Base-by-base conservation (phyloP, 1,140 invertebrate species). In the Nasonia giraulti region DNA sequence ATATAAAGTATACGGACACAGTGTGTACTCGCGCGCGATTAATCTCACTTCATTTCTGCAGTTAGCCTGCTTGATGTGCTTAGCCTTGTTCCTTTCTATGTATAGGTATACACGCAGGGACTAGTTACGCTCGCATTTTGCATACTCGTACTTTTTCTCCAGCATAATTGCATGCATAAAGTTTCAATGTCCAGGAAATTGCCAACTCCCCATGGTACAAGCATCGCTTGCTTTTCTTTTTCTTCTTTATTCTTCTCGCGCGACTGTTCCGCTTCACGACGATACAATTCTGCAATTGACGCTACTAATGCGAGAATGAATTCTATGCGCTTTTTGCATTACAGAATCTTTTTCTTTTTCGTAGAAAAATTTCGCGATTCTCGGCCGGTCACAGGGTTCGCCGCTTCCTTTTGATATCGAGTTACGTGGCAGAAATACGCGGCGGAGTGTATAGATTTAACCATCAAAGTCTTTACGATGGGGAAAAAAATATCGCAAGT, bases 111-210 rank as follows among this genome's bases (percentile, higher is more conserved):
- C 23, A 69, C 1, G 10, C 17, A 17, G 12, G 11, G 17, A 50
- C 47, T 50, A 50, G 47, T 50, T 50, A 50, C 14, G 69, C 27
- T 71, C 37, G 44, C 44, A 55, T 50, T 77, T 77, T 77, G 20
- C 75, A 23, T 47, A 12, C 20, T 23, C 20, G 31, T 40, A 50
- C 47, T 77, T 77, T 77, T 77, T 55, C 23, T 77, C 27, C 27
- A 10, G 71, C 14, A 74, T 82, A 82, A 82, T 75, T 55, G 69
- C 71, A 37, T 75, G 80, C 80, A 47, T 82, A 82, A 82, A 82
- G 80, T 69, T 82, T 33, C 44, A 82, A 62, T 47, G 44, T 33
- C 71, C 27, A 11, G 80, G 69, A 75, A 82, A 82, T 74, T 80
- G 66, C 77, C 31, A 68, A 40, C 77, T 79, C 62, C 44, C 77